A percentile compares a stretch with the other conserved stretches of the same genome.
phyloP scores from a whole-genome alignment of 1,140 invertebrate species.

The Euborellia annulipes region DNA sequence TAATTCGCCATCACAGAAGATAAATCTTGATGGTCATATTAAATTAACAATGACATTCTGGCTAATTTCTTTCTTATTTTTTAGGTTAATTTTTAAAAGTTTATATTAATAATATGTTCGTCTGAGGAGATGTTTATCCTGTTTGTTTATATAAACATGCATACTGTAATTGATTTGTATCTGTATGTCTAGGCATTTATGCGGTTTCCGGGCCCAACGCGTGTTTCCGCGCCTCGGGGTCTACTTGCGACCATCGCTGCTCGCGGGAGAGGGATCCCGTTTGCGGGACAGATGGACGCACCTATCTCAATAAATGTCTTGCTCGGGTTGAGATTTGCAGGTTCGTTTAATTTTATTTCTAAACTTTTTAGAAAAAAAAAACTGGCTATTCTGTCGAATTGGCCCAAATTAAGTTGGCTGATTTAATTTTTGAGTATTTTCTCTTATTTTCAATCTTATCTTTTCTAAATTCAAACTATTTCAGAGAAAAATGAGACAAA shows the following conservation, averaged over 20 bases:
- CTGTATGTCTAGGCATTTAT: no score
- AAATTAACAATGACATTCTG: no score
- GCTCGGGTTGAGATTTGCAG: constrained; percentile 71
- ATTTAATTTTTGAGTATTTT: neutral
- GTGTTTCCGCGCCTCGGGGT: constrained; percentile 52
- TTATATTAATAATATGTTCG: no score
- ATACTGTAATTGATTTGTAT: no score
- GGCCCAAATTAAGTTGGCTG: no score
- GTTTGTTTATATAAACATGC: no score
- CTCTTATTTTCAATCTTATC: neutral
- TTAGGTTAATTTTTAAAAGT: no score
- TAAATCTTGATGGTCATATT: no score
- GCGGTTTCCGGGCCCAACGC: constrained; percentile 26
- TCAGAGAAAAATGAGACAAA: neutral
- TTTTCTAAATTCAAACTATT: neutral
- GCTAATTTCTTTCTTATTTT: no score
- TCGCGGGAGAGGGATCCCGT: constrained; percentile 69
- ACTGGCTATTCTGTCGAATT: neutral
- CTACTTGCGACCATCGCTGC: constrained; percentile 60
- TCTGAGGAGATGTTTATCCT: no score
- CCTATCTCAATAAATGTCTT: constrained; percentile 82
- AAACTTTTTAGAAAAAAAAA: constrained; percentile 30
- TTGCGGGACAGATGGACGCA: constrained; percentile 77
- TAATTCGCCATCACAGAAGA: no score
- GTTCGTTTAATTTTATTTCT: constrained; percentile 28